A percentile compares a stretch with the other conserved stretches of the same genome.
These are phyloP conservation scores for Hassar affinis DNA, from an alignment of 2,113 vertebrate genomes.

Conservation along the genomic window DNA sequence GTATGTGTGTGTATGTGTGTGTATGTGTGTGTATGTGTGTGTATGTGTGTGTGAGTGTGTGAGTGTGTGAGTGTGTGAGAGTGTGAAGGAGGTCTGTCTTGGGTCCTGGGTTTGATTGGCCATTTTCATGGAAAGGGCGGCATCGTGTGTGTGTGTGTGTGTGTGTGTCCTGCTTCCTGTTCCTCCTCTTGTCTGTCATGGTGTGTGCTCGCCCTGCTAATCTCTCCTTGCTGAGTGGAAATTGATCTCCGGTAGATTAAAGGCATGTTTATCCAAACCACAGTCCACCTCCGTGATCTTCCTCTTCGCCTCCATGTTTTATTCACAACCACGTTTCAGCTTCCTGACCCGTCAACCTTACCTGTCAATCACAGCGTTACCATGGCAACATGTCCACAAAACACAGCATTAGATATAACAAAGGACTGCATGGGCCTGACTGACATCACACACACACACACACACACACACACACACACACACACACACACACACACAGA, in stretches of 20 bases:
- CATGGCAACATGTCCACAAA: slow-evolving; percentile 42
- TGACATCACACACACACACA: background rate
- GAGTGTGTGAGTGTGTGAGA: too few relatives aligned
- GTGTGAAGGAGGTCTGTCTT: too few relatives aligned
- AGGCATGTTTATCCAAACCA: slow-evolving; percentile 61
- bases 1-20: too few relatives aligned
- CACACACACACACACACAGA: background rate
- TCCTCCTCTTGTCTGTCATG: slow-evolving; percentile 51
- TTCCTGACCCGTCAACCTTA: slow-evolving; percentile 35
- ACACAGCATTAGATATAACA: slow-evolving; percentile 47
- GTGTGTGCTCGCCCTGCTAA: background rate
- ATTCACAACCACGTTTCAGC: slow-evolving; percentile 48
- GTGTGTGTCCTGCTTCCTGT: background rate
- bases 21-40: too few relatives aligned
- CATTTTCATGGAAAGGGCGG: too few relatives aligned
- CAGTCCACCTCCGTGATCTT: slow-evolving; percentile 42
- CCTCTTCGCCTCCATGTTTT: slow-evolving; percentile 46
- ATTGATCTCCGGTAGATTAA: slow-evolving; percentile 66
- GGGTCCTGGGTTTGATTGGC: too few relatives aligned
- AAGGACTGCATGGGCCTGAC: slow-evolving; percentile 47
- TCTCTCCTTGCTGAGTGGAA: slow-evolving; percentile 34
- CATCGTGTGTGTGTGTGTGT: background rate
- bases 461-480: background rate
- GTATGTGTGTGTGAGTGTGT: too few relatives aligned
- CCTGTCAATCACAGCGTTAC: slow-evolving; percentile 38